Evolutionary conservation across 1,140 invertebrate species (phyloP).

Genomic region (Penaeus indicus): DNA sequence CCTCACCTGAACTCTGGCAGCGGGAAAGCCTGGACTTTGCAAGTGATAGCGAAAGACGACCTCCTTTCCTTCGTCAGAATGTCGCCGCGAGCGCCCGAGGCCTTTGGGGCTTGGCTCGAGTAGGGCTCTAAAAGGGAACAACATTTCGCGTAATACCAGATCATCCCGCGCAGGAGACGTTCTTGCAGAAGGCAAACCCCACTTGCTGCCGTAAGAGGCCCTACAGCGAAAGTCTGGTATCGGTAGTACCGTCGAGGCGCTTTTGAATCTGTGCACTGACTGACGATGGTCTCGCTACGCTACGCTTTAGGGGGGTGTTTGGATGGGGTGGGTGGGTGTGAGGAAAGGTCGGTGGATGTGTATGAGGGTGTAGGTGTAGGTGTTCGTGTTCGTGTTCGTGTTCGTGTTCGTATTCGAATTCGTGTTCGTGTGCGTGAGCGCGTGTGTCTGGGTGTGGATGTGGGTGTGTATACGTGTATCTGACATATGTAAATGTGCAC

Average conservation of each 20-base stretch:
- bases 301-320: too few species aligned
- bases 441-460: background rate
- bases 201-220: too few species aligned
- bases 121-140: constrained; percentile 76
- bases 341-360: background rate
- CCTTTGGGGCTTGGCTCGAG: constrained; percentile 75
- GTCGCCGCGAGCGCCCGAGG: constrained; percentile 71
- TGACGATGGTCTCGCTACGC: too few species aligned
- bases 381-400: background rate
- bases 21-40: constrained; percentile 81
- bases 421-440: background rate
- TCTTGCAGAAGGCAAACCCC: too few species aligned
- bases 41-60: constrained; percentile 73
- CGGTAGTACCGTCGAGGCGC: too few species aligned
- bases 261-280: too few species aligned
- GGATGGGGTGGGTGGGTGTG: too few species aligned
- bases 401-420: background rate
- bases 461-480: too few species aligned
- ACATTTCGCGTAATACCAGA: background rate
- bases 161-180: background rate
- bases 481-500: too few species aligned
- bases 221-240: too few species aligned
- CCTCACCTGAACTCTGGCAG: constrained; percentile 77
- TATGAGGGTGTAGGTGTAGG: background rate
- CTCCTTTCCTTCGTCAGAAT: constrained; percentile 67